Evolutionary conservation across 1,140 invertebrate species (phyloP), one percentile per base, ranked within the genome.

Genomic region (Drepana arcuata): DNA sequence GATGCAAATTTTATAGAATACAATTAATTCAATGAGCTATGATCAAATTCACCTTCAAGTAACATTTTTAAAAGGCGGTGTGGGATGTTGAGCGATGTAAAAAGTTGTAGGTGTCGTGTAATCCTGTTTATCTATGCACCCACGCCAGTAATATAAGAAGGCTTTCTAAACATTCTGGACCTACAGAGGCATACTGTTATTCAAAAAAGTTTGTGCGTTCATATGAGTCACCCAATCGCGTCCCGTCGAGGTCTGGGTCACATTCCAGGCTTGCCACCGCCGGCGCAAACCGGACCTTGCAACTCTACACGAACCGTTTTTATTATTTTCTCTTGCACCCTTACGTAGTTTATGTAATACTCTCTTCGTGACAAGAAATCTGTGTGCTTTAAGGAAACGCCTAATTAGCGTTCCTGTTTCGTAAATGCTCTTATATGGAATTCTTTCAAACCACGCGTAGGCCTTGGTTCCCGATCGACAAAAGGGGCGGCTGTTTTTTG

Each of bases 161-260:
- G 68, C 68, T 78, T 73, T 74, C 69, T 73, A 77, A 73, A 60
- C 29, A 49, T 41, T 55, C 50, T 50, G 57, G 43, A 34, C 36
- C 27, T 44, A 24, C 29, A 46, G 10, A 38, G 38, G 37, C 37
- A 16, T 52, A 52, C 44, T 54, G 46, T 48, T 53, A 30, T 40
- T 48, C 28, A 32, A 56, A 50, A 64, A 66, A 46, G 66, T 61
- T 33, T 56, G 42, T 62, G 55, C 55, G 53, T 59, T 57, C 61
- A 45, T 39, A 44, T 78, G 73, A 81, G 61, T 81, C 73, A 78
- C 63, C 52, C 47, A 51, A 44, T 60, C 56, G 54, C 48, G 55
- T 75, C 67, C 72, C 71, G 58, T 56, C 52, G 67, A 53, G 60
- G 68, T 73, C 63, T 77, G 72, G 75, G 69, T 75, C 71, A 78